Percentiles rank a stretch among this genome's conserved stretches.
These are phyloP conservation scores for Psilopsiagon aymara DNA, from an alignment of 2,113 vertebrate genomes.

Conservation along the genomic window DNA sequence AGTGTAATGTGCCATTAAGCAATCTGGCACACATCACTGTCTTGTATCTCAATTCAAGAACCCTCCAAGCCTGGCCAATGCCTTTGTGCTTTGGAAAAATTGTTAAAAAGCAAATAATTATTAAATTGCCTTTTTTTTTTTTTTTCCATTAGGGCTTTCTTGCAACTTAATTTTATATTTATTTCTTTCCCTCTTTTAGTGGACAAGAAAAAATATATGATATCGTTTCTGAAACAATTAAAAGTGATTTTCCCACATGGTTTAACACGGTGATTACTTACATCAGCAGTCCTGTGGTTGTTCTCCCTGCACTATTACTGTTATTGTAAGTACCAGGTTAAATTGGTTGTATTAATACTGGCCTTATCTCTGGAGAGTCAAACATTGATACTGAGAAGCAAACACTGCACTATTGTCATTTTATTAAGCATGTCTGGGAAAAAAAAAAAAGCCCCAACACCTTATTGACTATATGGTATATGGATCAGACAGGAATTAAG, in stretches of 20 bases:
- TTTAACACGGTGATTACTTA: constrained; percentile 88
- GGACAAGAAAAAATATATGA: constrained; percentile 98
- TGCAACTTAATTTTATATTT: background rate
- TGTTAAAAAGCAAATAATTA: background rate
- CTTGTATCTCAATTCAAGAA: background rate
- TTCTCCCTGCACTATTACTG: constrained; percentile 89
- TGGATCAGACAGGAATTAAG: background rate
- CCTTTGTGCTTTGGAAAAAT: background rate
- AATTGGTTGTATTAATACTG: background rate
- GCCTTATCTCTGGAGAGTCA: background rate
- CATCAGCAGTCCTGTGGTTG: constrained; percentile 93
- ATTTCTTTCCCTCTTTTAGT: constrained; percentile 59
- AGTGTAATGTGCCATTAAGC: background rate
- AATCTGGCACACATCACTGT: background rate
- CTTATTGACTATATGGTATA: background rate
- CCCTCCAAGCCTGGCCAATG: background rate
- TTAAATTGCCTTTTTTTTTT: background rate
- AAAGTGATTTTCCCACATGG: constrained; percentile 89
- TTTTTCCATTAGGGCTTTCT: background rate
- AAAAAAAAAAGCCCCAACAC: background rate
- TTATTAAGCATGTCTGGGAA: background rate
- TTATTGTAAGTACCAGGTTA: constrained; percentile 85
- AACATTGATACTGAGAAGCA: background rate
- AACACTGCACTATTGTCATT: background rate
- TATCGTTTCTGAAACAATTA: constrained; percentile 92